These are phyloP conservation scores for Drosophila borborema DNA, from an alignment of 2,888 invertebrate genomes.

Conservation along the genomic window DNA sequence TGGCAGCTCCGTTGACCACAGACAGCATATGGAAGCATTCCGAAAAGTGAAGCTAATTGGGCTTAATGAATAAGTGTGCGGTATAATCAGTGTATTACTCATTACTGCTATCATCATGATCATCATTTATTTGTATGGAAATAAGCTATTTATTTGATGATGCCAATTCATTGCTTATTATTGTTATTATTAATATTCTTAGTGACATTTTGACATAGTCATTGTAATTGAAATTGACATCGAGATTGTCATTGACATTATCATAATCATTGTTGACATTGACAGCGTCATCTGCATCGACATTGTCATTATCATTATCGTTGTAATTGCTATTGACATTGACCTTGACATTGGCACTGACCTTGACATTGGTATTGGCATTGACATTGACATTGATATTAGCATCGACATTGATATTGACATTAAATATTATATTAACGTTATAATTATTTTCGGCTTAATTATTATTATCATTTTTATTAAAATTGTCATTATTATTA, in stretches of 20 bases:
- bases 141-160: background rate
- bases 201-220: background rate
- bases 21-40: conserved; percentile 19
- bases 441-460: too few species aligned
- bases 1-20: conserved; percentile 88
- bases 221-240: background rate
- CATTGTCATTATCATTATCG: background rate
- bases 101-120: background rate
- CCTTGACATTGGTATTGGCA: background rate
- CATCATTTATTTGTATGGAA: background rate
- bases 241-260: background rate
- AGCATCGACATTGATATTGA: background rate
- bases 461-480: too few species aligned
- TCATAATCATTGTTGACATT: background rate
- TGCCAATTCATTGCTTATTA: background rate
- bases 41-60: background rate
- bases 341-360: background rate
- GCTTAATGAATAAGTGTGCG: background rate
- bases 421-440: too few species aligned
- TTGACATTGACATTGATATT: background rate
- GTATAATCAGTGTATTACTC: background rate
- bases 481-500: background rate
- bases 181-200: background rate
- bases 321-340: background rate
- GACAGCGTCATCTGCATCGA: background rate